phyloP scores from a whole-genome alignment of 2,888 invertebrate genomes.

The Lycocerus yunnanus region DNA sequence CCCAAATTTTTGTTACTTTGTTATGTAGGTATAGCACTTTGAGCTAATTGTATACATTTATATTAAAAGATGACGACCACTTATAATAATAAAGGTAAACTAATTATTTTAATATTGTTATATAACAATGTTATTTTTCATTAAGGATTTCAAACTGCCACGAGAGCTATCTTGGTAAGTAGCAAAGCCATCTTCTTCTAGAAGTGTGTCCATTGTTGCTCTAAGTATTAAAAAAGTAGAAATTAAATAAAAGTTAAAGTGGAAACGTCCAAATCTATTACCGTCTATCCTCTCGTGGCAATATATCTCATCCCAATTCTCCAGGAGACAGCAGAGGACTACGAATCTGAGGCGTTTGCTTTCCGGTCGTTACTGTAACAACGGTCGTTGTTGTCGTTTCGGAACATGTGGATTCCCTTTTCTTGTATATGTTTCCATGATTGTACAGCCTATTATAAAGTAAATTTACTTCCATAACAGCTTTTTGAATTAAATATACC shows the following conservation, averaged over 20 bases:
- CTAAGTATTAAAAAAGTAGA: constrained; percentile 23
- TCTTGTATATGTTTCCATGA: constrained; percentile 57
- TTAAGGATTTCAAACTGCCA: constrained; percentile 33
- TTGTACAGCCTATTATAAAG: constrained; percentile 20
- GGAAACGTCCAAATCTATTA: constrained; percentile 18
- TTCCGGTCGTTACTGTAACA: constrained; percentile 48
- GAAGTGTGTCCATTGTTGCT: constrained; percentile 45
- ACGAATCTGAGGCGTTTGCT: constrained; percentile 32
- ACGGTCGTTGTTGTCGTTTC: constrained; percentile 77
- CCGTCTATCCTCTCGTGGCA: constrained; percentile 44
- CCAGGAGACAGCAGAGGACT: constrained; percentile 35
- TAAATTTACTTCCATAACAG: not conserved
- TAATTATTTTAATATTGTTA: not conserved
- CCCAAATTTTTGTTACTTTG: not conserved
- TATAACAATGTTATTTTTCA: constrained; percentile 10
- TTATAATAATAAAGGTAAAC: not conserved
- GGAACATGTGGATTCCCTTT: constrained; percentile 75
- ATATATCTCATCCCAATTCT: constrained; percentile 40
- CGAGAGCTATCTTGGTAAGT: constrained; percentile 39
- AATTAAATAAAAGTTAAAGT: constrained; percentile 11
- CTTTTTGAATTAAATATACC: constrained; percentile 34
- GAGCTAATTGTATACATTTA: not conserved
- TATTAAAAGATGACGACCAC: not conserved
- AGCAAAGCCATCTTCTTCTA: constrained; percentile 43
- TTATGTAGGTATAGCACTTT: not conserved